A percentile compares a stretch with the other conserved stretches of the same genome.
phyloP scores from a whole-genome alignment of 2,113 vertebrate species.

The Datnioides undecimradiatus region DNA sequence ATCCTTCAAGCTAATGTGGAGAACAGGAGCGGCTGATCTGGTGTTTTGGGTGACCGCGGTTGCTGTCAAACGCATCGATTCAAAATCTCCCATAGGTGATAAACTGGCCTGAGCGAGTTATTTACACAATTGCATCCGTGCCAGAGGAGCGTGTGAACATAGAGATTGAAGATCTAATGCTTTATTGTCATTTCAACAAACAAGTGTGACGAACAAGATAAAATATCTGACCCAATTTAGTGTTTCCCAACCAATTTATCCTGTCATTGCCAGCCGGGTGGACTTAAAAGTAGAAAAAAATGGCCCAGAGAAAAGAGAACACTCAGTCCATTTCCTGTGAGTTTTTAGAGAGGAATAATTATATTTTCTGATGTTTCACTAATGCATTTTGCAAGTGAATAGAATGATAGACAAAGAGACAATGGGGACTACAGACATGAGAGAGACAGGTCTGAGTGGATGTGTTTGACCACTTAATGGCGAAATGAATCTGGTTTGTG shows the following conservation, averaged over 20 bases:
- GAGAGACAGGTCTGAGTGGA: constrained; percentile 2
- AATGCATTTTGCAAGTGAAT: constrained; percentile 28
- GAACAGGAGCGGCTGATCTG: background rate
- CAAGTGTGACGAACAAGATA: background rate
- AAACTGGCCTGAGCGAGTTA: background rate
- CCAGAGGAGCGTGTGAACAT: background rate
- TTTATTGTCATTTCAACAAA: background rate
- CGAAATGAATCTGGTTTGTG: constrained; percentile 1
- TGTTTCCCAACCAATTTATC: background rate
- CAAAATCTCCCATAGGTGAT: background rate
- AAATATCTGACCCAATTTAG: background rate
- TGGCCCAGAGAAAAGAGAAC: constrained; percentile 1
- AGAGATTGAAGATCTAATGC: background rate
- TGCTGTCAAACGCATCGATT: background rate
- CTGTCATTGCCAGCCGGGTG: background rate
- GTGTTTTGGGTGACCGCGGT: background rate
- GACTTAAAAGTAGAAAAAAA: constrained; percentile 12
- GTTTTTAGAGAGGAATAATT: background rate
- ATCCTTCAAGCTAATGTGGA: background rate
- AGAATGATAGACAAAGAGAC: constrained; percentile 21
- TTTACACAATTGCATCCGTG: background rate
- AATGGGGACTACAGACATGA: constrained; percentile 7
- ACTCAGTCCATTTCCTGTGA: background rate
- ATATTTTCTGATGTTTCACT: constrained; percentile 8
- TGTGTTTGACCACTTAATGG: constrained; percentile 39